Conservation (phyloP, 2,113 vertebrate genomes). For the Elephantulus edwardii region DNA sequence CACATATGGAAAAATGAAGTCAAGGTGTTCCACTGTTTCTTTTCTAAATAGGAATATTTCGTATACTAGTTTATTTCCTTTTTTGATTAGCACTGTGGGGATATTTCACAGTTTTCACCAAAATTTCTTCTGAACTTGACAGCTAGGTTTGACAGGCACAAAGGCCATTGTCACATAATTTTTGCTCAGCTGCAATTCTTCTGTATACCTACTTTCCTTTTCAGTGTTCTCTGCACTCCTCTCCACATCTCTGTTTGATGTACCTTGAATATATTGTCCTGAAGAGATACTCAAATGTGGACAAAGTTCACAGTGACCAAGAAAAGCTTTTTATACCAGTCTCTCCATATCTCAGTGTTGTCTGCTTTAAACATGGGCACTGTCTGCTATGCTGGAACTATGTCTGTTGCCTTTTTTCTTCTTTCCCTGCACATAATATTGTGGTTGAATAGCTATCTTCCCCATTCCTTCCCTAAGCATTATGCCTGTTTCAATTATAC, state of each 20-base stretch:
- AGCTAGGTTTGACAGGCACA: constrained; percentile 34
- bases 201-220: background rate
- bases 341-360: background rate
- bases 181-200: constrained; percentile 24
- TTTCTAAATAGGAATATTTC: background rate
- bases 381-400: background rate
- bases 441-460: background rate
- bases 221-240: background rate
- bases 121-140: background rate
- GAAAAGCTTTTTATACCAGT: background rate
- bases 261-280: background rate
- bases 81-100: background rate
- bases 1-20: background rate
- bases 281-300: background rate
- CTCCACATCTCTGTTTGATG: background rate
- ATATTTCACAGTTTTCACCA: background rate
- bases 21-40: background rate
- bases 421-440: background rate
- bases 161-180: background rate
- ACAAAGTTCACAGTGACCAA: background rate
- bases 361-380: background rate
- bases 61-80: background rate
- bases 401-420: background rate
- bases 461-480: background rate
- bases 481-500: constrained; percentile 8